These are phyloP conservation scores for Lydus trimaculatus DNA, from an alignment of 2,888 invertebrate genomes.

Conservation along the genomic window DNA sequence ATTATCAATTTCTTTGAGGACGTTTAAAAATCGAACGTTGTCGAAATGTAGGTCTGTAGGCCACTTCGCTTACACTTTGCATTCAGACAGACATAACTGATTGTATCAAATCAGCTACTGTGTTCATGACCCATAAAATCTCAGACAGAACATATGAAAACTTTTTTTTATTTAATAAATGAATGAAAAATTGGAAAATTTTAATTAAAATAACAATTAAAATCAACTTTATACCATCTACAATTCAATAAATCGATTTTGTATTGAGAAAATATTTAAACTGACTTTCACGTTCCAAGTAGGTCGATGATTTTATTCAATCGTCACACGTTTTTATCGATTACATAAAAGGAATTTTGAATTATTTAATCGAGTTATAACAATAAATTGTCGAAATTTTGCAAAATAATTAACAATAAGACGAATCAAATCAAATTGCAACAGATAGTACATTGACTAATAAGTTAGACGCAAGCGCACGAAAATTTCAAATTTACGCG, in stretches of 20 bases:
- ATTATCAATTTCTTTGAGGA: constrained; percentile 62
- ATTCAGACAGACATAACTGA: constrained; percentile 77
- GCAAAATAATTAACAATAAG: background rate
- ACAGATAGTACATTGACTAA: constrained; percentile 15
- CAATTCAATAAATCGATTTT: constrained; percentile 7
- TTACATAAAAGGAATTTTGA: constrained; percentile 46
- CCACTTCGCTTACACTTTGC: constrained; percentile 87
- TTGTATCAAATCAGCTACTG: constrained; percentile 72
- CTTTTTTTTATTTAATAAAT: background rate
- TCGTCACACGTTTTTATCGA: constrained; percentile 45
- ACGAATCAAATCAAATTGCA: constrained; percentile 16
- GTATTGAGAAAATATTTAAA: constrained; percentile 29
- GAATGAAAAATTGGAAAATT: background rate
- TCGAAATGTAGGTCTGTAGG: constrained; percentile 88
- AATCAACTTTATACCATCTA: background rate
- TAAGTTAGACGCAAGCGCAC: constrained; percentile 32
- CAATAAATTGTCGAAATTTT: background rate
- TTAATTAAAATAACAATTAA: background rate
- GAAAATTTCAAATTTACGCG: constrained; percentile 38
- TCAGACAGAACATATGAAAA: background rate
- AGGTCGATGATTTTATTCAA: constrained; percentile 53
- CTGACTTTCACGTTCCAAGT: constrained; percentile 53
- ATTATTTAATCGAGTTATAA: constrained; percentile 18
- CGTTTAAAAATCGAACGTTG: constrained; percentile 69
- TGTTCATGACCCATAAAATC: constrained; percentile 60